A percentile compares a stretch with the other conserved stretches of the same genome.
Evolutionary conservation across 2,888 invertebrate species (phyloP).

Genomic region (Chaetogeoica ovagalla): DNA sequence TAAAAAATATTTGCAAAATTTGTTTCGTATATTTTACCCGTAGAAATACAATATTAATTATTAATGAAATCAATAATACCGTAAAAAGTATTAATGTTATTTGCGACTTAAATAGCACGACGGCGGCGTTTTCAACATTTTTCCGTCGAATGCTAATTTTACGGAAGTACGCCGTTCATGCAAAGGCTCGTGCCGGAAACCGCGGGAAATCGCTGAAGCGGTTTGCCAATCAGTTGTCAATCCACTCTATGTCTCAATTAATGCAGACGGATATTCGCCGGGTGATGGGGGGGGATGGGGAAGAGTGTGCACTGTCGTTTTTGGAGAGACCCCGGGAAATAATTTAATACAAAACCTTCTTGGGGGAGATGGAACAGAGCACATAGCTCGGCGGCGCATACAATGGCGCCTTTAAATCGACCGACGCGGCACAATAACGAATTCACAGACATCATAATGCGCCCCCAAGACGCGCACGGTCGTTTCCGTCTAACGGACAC

Average conservation of each 20-base stretch:
- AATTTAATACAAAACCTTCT: slow-evolving; percentile 25
- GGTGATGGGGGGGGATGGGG: no score
- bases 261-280: not conserved
- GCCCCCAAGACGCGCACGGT: slow-evolving; percentile 1
- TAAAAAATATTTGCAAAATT: no score
- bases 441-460: slow-evolving; percentile 3
- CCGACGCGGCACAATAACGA: not conserved
- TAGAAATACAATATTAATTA: no score
- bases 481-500: not conserved
- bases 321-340: not conserved
- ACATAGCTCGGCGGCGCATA: not conserved
- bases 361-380: not conserved
- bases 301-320: not conserved
- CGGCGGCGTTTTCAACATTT: not conserved
- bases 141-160: slow-evolving; percentile 12
- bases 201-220: slow-evolving; percentile 4
- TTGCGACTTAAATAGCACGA: no score
- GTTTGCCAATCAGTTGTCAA: slow-evolving; percentile 20
- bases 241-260: slow-evolving; percentile 5
- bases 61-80: no score
- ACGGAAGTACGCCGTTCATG: slow-evolving; percentile 16
- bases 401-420: not conserved
- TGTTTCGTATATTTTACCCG: no score
- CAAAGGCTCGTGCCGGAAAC: slow-evolving; percentile 2
- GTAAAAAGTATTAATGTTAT: no score